These are phyloP conservation scores for Parus major DNA, from an alignment of 2,113 vertebrate species.

Conservation along the genomic window DNA sequence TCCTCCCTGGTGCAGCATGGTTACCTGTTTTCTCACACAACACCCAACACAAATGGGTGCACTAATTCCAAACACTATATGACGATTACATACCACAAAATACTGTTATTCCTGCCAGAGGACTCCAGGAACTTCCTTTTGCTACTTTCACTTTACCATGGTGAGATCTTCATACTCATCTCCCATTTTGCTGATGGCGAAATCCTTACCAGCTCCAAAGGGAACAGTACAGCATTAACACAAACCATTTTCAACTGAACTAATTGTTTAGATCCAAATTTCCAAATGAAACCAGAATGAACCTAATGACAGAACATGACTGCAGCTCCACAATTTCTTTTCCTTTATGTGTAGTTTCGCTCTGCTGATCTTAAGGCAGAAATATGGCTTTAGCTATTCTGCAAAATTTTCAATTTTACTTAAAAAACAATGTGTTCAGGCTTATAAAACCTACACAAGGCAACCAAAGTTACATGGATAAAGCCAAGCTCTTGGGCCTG, in stretches of 20 bases:
- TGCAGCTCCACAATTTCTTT: neutral
- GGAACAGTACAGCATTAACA: rapidly evolving
- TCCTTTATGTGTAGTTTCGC: neutral
- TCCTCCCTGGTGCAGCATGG: neutral
- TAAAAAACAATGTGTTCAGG: rapidly evolving
- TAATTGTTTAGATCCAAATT: neutral
- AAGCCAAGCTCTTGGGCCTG: neutral
- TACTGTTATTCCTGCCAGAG: neutral
- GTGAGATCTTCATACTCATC: neutral
- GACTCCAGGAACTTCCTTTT: neutral
- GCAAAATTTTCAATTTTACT: neutral
- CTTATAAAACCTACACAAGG: neutral
- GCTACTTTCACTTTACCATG: neutral
- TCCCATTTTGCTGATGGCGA: neutral
- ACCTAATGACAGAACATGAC: neutral
- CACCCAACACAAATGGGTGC: neutral
- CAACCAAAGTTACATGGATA: neutral
- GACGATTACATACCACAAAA: neutral
- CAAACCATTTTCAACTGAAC: neutral
- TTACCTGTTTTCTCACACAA: neutral
- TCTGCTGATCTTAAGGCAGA: neutral
- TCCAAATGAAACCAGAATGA: neutral
- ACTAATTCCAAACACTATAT: neutral
- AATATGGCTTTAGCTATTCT: neutral
- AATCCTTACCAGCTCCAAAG: neutral